Conservation (phyloP, 1,140 invertebrate genomes). For the Grapholita molesta region DNA sequence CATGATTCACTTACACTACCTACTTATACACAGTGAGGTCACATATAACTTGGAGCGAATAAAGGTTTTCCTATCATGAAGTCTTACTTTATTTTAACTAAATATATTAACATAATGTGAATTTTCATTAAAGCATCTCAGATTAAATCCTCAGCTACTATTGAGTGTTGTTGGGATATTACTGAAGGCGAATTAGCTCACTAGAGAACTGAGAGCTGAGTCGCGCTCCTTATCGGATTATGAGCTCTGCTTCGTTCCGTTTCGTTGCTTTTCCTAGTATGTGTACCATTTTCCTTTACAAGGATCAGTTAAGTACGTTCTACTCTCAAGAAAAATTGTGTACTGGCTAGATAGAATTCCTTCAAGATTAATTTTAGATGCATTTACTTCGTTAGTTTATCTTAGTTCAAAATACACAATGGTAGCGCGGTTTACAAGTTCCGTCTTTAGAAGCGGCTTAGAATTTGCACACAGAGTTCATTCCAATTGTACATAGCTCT, state of each 20-base stretch:
- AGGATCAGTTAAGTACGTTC: background rate
- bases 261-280: constrained; percentile 5
- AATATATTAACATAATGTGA: too few species aligned
- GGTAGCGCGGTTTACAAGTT: background rate
- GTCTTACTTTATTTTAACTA: background rate
- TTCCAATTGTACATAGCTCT: background rate
- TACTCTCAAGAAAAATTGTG: background rate
- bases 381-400: too few species aligned
- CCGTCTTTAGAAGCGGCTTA: background rate
- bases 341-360: background rate
- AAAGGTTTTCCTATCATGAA: background rate
- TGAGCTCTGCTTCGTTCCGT: constrained; percentile 22
- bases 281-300: background rate
- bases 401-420: too few species aligned
- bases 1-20: constrained; percentile 30
- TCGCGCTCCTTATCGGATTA: constrained; percentile 23
- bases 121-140: too few species aligned
- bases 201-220: background rate
- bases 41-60: background rate
- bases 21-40: background rate
- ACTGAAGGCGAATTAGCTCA: background rate
- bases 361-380: too few species aligned
- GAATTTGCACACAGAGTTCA: background rate
- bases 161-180: background rate
- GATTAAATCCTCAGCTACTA: too few species aligned